Evolutionary conservation across 1,140 invertebrate species (phyloP).

Genomic region (Penaeus indicus): DNA sequence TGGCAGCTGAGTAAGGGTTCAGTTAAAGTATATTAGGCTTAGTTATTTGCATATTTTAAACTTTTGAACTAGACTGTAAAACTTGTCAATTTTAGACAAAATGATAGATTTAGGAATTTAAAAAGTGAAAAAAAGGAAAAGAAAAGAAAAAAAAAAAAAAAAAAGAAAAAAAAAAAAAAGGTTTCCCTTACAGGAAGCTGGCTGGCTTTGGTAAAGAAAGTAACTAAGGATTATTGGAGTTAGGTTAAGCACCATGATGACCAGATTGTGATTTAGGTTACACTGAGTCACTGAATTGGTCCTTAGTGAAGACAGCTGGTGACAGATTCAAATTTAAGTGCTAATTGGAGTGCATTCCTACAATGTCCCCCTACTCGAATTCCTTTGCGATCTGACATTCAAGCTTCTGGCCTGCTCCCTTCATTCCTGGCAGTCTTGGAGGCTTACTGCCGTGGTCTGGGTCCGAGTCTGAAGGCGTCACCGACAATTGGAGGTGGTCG

Average conservation of each 20-base stretch:
- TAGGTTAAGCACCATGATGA: no score
- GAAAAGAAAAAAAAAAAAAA: no score
- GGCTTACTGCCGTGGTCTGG: slow-evolving; percentile 94
- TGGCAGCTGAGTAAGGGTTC: slow-evolving; percentile 85
- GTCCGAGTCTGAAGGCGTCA: slow-evolving; percentile 86
- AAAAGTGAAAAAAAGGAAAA: no score
- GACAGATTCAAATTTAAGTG: neutral
- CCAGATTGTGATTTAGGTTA: no score
- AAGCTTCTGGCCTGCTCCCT: slow-evolving; percentile 73
- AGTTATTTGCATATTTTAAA: neutral
- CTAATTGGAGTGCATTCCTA: neutral
- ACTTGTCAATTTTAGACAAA: neutral
- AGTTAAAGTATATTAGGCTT: neutral
- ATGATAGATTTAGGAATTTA: no score
- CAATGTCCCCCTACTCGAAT: neutral
- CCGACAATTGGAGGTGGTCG: slow-evolving; percentile 90
- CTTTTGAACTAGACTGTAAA: neutral
- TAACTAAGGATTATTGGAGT: no score
- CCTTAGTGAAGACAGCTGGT: neutral
- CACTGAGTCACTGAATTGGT: no score
- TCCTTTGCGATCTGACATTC: slow-evolving; percentile 72
- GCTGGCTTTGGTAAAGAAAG: no score
- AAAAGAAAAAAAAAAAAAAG: no score
- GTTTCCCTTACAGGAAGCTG: no score
- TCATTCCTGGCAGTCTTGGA: slow-evolving; percentile 92